Percentiles rank a stretch among this genome's conserved stretches.
These are phyloP conservation scores for Falco punctatus DNA, from an alignment of 2,113 vertebrate genomes.

Conservation along the genomic window DNA sequence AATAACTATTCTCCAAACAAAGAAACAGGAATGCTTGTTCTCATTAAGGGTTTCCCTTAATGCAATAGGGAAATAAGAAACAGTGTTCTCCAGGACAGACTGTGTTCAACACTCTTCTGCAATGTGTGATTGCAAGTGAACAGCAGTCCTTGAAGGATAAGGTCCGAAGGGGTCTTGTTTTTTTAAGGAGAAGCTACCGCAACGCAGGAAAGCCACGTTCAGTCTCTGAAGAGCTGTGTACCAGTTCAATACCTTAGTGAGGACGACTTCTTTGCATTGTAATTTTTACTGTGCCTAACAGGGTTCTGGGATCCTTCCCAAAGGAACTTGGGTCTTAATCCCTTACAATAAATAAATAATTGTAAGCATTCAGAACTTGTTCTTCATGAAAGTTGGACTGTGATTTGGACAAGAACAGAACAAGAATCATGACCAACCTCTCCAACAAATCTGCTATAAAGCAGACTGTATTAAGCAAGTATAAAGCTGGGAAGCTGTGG, in stretches of 20 bases:
- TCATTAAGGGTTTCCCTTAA: slow-evolving; percentile 5
- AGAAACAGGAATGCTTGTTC: slow-evolving; percentile 3
- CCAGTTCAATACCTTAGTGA: not conserved
- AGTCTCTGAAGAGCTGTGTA: not conserved
- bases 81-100: not conserved
- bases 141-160: not conserved
- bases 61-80: not conserved
- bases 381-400: not conserved
- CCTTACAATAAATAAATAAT: not conserved
- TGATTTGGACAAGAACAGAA: not conserved
- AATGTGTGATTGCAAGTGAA: not conserved
- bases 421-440: not conserved
- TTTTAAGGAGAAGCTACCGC: not conserved
- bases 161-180: not conserved
- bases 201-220: not conserved
- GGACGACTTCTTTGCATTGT: not conserved
- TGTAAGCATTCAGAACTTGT: not conserved
- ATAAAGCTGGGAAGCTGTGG: not conserved
- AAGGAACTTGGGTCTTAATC: not conserved
- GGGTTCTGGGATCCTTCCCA: not conserved
- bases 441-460: not conserved
- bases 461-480: not conserved
- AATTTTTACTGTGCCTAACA: not conserved
- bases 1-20: not conserved
- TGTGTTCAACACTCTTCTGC: not conserved